Evolutionary conservation across 2,888 invertebrate species (phyloP).

Genomic region (Lomographa bimaculata): DNA sequence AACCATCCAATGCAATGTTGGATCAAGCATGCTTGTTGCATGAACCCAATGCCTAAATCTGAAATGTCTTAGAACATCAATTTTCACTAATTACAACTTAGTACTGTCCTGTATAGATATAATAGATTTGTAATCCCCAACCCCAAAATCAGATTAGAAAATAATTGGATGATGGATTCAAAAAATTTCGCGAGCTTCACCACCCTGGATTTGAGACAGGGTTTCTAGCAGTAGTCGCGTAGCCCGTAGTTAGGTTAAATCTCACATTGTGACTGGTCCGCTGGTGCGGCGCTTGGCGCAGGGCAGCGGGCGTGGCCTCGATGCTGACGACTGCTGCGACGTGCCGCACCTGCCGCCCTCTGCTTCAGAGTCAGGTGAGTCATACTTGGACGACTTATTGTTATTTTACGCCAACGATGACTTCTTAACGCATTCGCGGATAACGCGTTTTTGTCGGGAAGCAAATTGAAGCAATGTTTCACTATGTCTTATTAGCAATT

Average conservation of each 20-base stretch:
- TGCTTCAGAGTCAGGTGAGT: constrained; percentile 77
- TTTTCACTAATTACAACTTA: constrained; percentile 18
- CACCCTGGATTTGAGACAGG: constrained; percentile 33
- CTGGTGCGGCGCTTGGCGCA: constrained; percentile 83
- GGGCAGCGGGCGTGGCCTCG: constrained; percentile 79
- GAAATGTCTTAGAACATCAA: constrained; percentile 23
- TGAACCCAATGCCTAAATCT: constrained; percentile 42
- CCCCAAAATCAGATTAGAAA: constrained; percentile 6
- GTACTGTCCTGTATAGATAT: neutral
- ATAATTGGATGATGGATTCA: constrained; percentile 17
- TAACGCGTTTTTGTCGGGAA: no score
- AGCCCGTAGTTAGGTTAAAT: constrained; percentile 78
- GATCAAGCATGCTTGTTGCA: constrained; percentile 69
- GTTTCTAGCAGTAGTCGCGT: constrained; percentile 57
- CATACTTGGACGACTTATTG: constrained; percentile 4
- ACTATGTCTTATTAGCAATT: no score
- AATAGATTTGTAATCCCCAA: constrained; percentile 2
- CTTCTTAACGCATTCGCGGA: no score
- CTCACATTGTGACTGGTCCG: constrained; percentile 83
- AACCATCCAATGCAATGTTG: constrained; percentile 45
- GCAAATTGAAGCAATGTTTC: no score
- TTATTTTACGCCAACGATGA: no score
- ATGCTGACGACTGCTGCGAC: constrained; percentile 81
- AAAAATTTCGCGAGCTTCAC: constrained; percentile 10
- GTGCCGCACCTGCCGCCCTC: constrained; percentile 79